Base-by-base conservation (phyloP, 1,140 invertebrate genomes). In the Brachionus rubens region DNA sequence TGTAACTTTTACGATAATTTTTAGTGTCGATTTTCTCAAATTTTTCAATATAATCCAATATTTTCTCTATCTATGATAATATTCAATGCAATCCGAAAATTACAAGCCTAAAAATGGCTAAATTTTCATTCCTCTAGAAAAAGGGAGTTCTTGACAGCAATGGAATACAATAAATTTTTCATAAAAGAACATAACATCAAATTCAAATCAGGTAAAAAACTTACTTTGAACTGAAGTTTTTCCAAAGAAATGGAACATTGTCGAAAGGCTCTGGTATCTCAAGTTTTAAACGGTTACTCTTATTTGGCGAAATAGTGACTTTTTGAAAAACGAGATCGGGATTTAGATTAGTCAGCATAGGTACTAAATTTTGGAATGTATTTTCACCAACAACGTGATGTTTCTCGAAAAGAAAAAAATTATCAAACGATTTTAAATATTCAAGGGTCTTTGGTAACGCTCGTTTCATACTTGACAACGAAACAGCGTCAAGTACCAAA, bases 321-420 rank as follows among this genome's bases (percentile, higher is more conserved):
- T 70, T 70, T 36, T 50, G 26, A 48, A 48, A 70, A 0, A 48
- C 43, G 50, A 10, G 21, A 33, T 30, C 46, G 19, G 43, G 28
- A 48, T 70, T 28, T 4, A 65, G 7, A 70, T 48, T 48, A 33
- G 46, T 16, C 9, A 70, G 50, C 65, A 70, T 70, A 33, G 65
- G 65, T 5, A 70, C 65, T 33, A 70, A 30, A 70, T 70, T 70
- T 70, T 70, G 43, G 28, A 70, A 70, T 70, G 65, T 70, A 33
- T 48, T 48, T 48, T 70, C 65, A 33, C 65, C 65, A 50, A 50
- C 46, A 48, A 70, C 19, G 24, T 48, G 43, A 70, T 70, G 65
- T 9, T 48, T 48, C 12, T 70, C 43, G 5, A 70, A 70, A 2
- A 48, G n/a, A 36, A 70, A 70, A 48, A 70, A 70, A 36, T 48